phyloP scores from a whole-genome alignment of 2,888 invertebrate species.

The Heliconius ismenius region DNA sequence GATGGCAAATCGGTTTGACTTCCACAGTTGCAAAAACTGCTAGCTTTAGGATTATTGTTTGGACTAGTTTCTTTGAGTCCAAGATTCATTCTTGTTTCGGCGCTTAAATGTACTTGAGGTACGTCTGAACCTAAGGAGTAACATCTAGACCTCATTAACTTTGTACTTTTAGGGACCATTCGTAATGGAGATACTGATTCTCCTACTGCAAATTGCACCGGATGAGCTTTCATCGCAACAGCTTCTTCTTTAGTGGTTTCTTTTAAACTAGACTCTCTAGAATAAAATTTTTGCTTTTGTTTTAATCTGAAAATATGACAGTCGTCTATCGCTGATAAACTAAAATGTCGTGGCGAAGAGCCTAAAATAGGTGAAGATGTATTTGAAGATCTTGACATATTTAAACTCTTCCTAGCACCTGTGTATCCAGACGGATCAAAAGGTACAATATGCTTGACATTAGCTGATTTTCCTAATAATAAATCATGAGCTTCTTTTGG shows the following conservation, averaged over 20 bases:
- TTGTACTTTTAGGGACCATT: constrained; percentile 56
- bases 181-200: constrained; percentile 83
- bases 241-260: constrained; percentile 69
- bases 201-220: constrained; percentile 86
- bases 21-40: constrained; percentile 85
- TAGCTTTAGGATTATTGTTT: constrained; percentile 65
- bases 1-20: constrained; percentile 88
- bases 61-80: constrained; percentile 82
- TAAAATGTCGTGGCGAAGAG: constrained; percentile 85
- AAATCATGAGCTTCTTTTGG: constrained; percentile 93
- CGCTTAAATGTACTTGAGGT: constrained; percentile 81
- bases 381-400: constrained; percentile 63
- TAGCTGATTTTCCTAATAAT: constrained; percentile 86
- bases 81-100: constrained; percentile 84
- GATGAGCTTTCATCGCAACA: constrained; percentile 57
- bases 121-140: constrained; percentile 84
- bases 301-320: constrained; percentile 75
- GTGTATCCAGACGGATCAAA: constrained; percentile 85
- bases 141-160: constrained; percentile 79
- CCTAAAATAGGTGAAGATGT: constrained; percentile 76
- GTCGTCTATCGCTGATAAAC: constrained; percentile 85
- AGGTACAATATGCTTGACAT: constrained; percentile 89
- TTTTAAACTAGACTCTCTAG: constrained; percentile 72
- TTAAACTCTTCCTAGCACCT: constrained; percentile 76
- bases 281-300: constrained; percentile 72